phyloP scores from a whole-genome alignment of 2,797 vertebrate genomes.

The Cetoscarus ocellatus region DNA sequence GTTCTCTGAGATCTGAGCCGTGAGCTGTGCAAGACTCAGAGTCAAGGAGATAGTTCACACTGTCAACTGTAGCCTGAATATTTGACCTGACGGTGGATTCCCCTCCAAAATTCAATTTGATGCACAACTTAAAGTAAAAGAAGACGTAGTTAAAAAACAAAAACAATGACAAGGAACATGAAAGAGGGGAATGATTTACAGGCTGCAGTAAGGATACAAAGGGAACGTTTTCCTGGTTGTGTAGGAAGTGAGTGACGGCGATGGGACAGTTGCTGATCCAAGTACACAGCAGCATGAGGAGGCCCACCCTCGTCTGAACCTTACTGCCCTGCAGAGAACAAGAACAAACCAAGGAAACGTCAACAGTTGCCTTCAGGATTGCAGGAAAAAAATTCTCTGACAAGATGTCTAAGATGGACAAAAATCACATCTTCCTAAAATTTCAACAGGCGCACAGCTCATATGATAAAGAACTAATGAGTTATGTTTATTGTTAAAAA shows the following conservation, averaged over 20 bases:
- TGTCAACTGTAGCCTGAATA: neutral
- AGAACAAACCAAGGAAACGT: conserved; percentile 24
- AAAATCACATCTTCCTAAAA: too few species aligned
- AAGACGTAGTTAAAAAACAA: neutral
- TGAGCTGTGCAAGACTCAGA: conserved; percentile 84
- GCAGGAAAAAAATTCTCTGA: too few species aligned
- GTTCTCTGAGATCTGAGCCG: conserved; percentile 98
- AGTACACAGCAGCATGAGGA: conserved; percentile 97
- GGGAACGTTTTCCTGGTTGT: conserved; percentile 97
- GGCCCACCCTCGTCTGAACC: conserved; percentile 96
- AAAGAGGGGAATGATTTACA: neutral
- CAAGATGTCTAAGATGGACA: too few species aligned
- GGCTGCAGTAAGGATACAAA: conserved; percentile 93
- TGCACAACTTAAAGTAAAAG: neutral
- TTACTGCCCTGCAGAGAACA: conserved; percentile 92
- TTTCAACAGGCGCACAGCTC: neutral
- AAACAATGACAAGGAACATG: neutral
- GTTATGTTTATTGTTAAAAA: neutral
- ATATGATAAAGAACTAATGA: neutral
- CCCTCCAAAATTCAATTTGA: neutral
- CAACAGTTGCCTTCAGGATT: neutral
- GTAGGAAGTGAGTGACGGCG: conserved; percentile 97
- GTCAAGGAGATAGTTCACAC: conserved; percentile 82
- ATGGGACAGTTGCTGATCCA: conserved; percentile 98
- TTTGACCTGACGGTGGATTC: too few species aligned